These are phyloP conservation scores for Bellardia pandia DNA, from an alignment of 2,888 invertebrate species.

Conservation along the genomic window DNA sequence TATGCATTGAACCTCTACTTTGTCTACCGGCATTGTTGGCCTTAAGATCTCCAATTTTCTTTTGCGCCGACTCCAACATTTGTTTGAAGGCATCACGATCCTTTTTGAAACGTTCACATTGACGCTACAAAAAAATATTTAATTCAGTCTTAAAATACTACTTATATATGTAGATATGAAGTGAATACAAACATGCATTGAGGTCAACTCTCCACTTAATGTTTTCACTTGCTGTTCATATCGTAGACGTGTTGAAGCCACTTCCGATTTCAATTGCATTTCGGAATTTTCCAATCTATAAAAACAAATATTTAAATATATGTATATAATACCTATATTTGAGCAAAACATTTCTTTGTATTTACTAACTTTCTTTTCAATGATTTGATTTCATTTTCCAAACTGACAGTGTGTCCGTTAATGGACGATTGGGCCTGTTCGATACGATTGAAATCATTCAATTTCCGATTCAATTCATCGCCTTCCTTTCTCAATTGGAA, in stretches of 20 bases:
- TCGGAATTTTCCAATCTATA: slow-evolving; percentile 87
- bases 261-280: slow-evolving; percentile 90
- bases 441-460: slow-evolving; percentile 94
- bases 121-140: slow-evolving; percentile 77
- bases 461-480: slow-evolving; percentile 91
- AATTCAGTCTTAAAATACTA: background rate
- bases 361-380: slow-evolving; percentile 86
- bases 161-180: background rate
- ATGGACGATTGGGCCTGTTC: slow-evolving; percentile 92
- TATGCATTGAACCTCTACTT: slow-evolving; percentile 88
- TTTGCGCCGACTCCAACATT: slow-evolving; percentile 94
- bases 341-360: slow-evolving; percentile 67
- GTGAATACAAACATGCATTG: slow-evolving; percentile 87
- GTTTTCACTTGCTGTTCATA: slow-evolving; percentile 93
- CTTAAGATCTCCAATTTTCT: slow-evolving; percentile 91
- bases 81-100: slow-evolving; percentile 95
- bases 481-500: slow-evolving; percentile 90
- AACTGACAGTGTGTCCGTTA: slow-evolving; percentile 89
- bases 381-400: slow-evolving; percentile 91
- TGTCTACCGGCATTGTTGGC: slow-evolving; percentile 85
- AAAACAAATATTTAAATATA: background rate
- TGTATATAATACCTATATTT: background rate
- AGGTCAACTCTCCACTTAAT: slow-evolving; percentile 92
- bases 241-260: slow-evolving; percentile 91
- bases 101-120: slow-evolving; percentile 89